These are phyloP conservation scores for Euplagia quadripunctaria DNA, from an alignment of 2,888 invertebrate genomes.

Conservation along the genomic window DNA sequence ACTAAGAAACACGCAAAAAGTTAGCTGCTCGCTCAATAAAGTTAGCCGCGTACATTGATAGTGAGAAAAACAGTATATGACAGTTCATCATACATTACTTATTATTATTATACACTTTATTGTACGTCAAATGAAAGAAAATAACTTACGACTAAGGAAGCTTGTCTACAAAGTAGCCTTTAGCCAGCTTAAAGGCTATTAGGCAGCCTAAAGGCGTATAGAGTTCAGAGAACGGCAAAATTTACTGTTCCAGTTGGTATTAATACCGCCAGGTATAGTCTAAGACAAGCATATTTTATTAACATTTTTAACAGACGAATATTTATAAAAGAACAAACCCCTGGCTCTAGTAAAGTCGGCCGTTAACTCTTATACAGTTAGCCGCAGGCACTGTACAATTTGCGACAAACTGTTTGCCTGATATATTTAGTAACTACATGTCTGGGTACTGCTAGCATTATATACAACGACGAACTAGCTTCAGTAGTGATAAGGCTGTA, in stretches of 20 bases:
- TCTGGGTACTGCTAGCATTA: background rate
- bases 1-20: background rate
- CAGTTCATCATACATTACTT: background rate
- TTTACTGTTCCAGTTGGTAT: background rate
- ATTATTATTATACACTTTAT: background rate
- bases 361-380: slow-evolving; percentile 7
- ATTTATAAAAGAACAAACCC: background rate
- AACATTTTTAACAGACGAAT: background rate
- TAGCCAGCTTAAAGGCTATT: too few species aligned
- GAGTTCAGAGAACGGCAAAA: background rate
- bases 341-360: background rate
- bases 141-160: background rate
- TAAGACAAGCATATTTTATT: background rate
- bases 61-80: background rate
- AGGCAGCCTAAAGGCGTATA: background rate
- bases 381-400: slow-evolving; percentile 7
- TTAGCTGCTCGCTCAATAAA: slow-evolving; percentile 9
- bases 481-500: slow-evolving; percentile 6
- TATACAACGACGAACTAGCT: slow-evolving; percentile 6
- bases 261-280: background rate
- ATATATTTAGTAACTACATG: background rate
- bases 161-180: background rate
- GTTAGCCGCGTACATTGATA: background rate
- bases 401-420: slow-evolving; percentile 17
- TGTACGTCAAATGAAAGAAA: background rate